These are phyloP conservation scores for Stramonita haemastoma DNA, from an alignment of 2,888 invertebrate genomes.

Conservation along the genomic window DNA sequence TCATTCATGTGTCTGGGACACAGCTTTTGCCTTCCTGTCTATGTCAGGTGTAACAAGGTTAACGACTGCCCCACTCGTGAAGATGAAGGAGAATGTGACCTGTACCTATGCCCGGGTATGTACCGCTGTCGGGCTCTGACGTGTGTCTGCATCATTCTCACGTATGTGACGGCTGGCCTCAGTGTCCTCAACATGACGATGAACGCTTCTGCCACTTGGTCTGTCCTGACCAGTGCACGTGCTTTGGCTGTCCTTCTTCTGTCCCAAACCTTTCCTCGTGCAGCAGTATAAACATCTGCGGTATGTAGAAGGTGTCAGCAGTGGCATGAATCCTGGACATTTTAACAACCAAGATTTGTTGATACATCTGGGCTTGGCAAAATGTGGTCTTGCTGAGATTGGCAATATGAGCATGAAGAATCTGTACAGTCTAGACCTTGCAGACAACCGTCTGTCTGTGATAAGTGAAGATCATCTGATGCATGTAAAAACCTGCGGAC, in stretches of 20 bases:
- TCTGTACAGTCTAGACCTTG: conserved; percentile 39
- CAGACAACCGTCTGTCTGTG: conserved; percentile 18
- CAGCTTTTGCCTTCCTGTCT: conserved; percentile 45
- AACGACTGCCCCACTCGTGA: conserved; percentile 43
- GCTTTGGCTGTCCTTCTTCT: conserved; percentile 42
- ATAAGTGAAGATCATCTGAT: conserved; percentile 14
- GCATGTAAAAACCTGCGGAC: background rate
- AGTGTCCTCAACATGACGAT: conserved; percentile 55
- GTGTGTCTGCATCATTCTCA: conserved; percentile 48
- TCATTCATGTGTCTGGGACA: conserved; percentile 35
- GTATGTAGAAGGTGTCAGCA: conserved; percentile 16
- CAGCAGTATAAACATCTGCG: background rate
- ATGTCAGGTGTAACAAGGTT: conserved; percentile 46
- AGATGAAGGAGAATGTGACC: conserved; percentile 40
- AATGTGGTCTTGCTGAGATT: background rate
- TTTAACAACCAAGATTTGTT: background rate
- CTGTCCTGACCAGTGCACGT: conserved; percentile 44
- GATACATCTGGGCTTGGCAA: conserved; percentile 39
- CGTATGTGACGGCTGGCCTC: conserved; percentile 52
- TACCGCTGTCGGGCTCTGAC: conserved; percentile 37
- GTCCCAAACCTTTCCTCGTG: background rate
- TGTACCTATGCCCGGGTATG: conserved; percentile 37
- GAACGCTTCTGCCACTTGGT: conserved; percentile 45
- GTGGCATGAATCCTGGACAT: background rate
- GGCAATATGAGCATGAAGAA: conserved; percentile 28